Base-by-base conservation (phyloP, 2,888 invertebrate species). In the Xestia c-nigrum region DNA sequence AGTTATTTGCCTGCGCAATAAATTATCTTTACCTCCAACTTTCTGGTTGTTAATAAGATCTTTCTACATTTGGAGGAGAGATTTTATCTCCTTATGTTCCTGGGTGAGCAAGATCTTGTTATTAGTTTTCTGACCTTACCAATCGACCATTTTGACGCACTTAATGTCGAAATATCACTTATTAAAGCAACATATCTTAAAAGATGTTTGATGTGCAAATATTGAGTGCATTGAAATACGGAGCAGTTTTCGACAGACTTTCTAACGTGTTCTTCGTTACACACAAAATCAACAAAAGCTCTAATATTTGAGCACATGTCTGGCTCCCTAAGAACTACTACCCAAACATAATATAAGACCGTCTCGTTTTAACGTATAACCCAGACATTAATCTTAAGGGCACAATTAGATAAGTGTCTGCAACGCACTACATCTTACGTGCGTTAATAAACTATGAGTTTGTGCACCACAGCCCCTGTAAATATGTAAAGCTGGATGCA, bases 401-500 rank as follows among this genome's bases (percentile, higher is more conserved):
- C 84, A 63, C 78, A 85, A 84, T 88, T 85, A 84, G 72, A 80
- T 80, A 85, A 74, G 66, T 76, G 80, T 73, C 76, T 66, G 83
- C 69, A 74, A 64, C 88, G 69, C 74, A 86, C 85, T 90, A 90
- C 88, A 87, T 90, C 89, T 89, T 86, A 85, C 85, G 88, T 87
- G 71, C 87, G 91, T 93, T 93, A 94, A 95, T 95, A 94, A 95
- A 93, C 91, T 91, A 94, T 94, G 93, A 93, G 92, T 87, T 89
- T 88, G 89, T 84, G 80, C 80, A 87, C 85, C 83, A 82, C 87
- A 86, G 73, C 81, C 88, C 91, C 83, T 76, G 89, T 92, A 91
- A 93, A 94, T 93, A 94, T 94, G 93, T 91, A 93, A 93, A 94
- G 92, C 90, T 85, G 89, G 89, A 91, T 95, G 92, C 93, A 95